Base-by-base conservation (phyloP, 1,140 invertebrate genomes). In the Physella acuta region DNA sequence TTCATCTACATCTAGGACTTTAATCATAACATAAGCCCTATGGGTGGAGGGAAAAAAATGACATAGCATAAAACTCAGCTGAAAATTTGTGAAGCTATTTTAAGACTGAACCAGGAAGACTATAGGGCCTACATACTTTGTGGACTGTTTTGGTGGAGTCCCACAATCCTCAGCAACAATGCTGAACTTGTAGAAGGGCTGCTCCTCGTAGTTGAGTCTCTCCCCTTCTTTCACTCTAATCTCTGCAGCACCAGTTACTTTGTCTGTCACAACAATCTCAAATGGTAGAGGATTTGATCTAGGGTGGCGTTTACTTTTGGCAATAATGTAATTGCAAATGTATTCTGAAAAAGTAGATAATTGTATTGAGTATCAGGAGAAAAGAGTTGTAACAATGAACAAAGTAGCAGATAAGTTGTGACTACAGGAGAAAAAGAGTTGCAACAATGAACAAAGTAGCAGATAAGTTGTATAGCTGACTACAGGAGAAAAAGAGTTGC, bases 1-100 rank as follows among this genome's bases (percentile, higher is more conserved):
- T 79, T 97, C 94, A 86, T 98, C 97, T 65, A 97, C 93, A 85
- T 97, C 94, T 52, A 93, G 91, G 61, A 98, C 95, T n/a, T 92
- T 92, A 74, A 98, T 94, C 84, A 95, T 92, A 39, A 98, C 93
- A 68, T 93, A 94, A 0, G 93, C 94, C 79, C 94, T 94, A 87
- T 78, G 83, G 87, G 82, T 74, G 78, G 75, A 66, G 68, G 31
- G 20, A 51, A 63, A 60, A 14, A 52, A 34, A 31, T 17, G 30
- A 64, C 63, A n/a, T n/a, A n/a, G n/a, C n/a, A n/a, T n/a, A n/a
- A n/a, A n/a, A n/a, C n/a, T n/a, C n/a, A n/a, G n/a, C n/a, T n/a
- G n/a, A n/a, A n/a, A n/a, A n/a, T n/a, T n/a, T n/a, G n/a, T n/a
- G n/a, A n/a, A n/a, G n/a, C n/a, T 44, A 44, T 11, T 20, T 11